These are phyloP conservation scores for Tineola bisselliella DNA, from an alignment of 2,888 invertebrate species.

Conservation along the genomic window DNA sequence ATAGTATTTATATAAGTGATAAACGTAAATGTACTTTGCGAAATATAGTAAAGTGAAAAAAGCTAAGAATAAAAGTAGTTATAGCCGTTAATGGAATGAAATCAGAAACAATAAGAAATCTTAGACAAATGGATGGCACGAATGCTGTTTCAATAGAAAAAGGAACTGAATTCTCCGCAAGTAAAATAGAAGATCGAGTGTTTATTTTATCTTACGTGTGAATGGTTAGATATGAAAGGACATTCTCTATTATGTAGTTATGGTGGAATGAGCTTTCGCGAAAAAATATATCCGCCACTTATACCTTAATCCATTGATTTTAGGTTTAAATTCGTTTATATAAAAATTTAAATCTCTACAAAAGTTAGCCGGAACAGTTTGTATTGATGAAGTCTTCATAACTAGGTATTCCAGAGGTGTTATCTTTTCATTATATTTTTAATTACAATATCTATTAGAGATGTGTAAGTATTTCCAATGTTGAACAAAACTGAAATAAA, in stretches of 20 bases:
- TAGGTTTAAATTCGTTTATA: neutral
- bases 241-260: slow-evolving; percentile 13
- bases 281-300: slow-evolving; percentile 5
- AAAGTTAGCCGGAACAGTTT: neutral
- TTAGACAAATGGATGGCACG: slow-evolving; percentile 51
- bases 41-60: neutral
- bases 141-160: slow-evolving; percentile 50
- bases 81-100: slow-evolving; percentile 51
- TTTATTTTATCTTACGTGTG: slow-evolving; percentile 47
- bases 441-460: no score
- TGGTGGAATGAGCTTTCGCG: slow-evolving; percentile 11
- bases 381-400: neutral
- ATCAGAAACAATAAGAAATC: slow-evolving; percentile 59
- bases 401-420: neutral
- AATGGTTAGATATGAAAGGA: slow-evolving; percentile 20
- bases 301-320: neutral
- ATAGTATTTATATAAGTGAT: neutral
- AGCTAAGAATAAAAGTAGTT: neutral
- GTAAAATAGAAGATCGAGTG: slow-evolving; percentile 18
- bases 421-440: neutral
- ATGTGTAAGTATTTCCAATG: no score
- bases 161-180: slow-evolving; percentile 16
- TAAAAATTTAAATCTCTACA: neutral
- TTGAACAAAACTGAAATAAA: no score
- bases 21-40: neutral